Evolutionary conservation across 2,797 vertebrate genomes (phyloP).

Genomic region (Oreonectes daqikongensis): DNA sequence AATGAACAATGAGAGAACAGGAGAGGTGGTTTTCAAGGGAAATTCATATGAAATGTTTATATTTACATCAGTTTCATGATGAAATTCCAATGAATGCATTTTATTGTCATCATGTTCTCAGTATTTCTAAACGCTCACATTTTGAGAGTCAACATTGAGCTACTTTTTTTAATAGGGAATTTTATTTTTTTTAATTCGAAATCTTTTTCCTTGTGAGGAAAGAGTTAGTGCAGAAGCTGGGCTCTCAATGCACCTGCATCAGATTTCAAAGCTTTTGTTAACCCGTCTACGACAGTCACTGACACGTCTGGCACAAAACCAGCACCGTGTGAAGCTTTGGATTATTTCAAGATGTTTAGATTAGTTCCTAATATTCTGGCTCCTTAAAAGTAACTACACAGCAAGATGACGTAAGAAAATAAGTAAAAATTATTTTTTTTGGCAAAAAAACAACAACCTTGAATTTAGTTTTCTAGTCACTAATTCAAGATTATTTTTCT

Average conservation of each 20-base stretch:
- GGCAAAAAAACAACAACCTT: no score
- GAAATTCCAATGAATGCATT: neutral
- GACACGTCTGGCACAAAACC: constrained; percentile 33
- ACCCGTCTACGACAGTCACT: neutral
- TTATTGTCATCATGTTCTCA: neutral
- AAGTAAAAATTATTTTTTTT: no score
- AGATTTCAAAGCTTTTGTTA: constrained; percentile 42
- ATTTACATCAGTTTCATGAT: neutral
- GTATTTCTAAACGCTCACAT: neutral
- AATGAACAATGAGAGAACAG: neutral
- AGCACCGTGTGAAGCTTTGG: constrained; percentile 2
- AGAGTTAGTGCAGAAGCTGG: constrained; percentile 7
- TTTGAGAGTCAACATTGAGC: no score
- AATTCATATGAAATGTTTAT: neutral
- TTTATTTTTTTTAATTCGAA: neutral
- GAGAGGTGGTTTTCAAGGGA: neutral
- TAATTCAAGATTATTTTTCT: no score
- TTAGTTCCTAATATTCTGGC: neutral
- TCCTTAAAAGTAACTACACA: no score
- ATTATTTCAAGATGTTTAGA: neutral
- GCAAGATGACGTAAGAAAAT: no score
- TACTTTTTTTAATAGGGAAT: no score
- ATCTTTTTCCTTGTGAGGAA: neutral
- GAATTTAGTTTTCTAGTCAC: no score
- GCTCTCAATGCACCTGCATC: constrained; percentile 16